Evolutionary conservation across 2,888 invertebrate genomes (phyloP), one percentile per base, ranked within the genome.

Genomic region (Aquatica leii): DNA sequence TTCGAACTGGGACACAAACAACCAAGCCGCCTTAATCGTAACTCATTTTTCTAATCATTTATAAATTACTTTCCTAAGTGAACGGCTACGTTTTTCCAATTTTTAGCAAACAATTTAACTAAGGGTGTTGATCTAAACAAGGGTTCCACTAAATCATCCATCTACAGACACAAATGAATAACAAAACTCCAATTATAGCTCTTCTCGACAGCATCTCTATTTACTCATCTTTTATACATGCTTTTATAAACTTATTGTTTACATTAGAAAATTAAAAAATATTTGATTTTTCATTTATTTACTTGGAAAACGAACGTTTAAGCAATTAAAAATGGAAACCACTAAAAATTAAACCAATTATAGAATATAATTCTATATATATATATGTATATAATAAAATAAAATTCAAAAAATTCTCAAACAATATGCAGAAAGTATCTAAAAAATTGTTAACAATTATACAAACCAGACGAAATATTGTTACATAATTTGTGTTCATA

Each of bases 1-100:
- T 40, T 51, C 5, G 14, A 59, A 59, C 43, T 59, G 17, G 53
- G 21, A 48, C 59, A 37, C 59, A 59, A 59, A 59, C 53, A 59
- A 31, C 41, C 59, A 9, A 20, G 20, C 15, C 11, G 17, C 24
- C 18, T 48, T 56, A 31, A 43, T 21, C 15, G 17, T 18, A 43
- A 34, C 18, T 59, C 51, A 49, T 58, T 51, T 59, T 59, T 51
- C 50, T 59, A 59, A 59, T 57, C 34, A 49, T 21, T 43, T 18
- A 40, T 17, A 43, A 49, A 21, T 57, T 21, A 55, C 31, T 20
- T 48, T 17, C 20, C 15, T 35, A 53, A 20, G 43, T 53, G 20
- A 20, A 59, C 43, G 53, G 43, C 53, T 31, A 52, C 53, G 35
- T 34, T 41, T 18, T 54, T 46, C 35, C 21, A 52, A 24, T 24